phyloP scores from a whole-genome alignment of 2,797 vertebrate genomes.

The Halcyon chelicuti region DNA sequence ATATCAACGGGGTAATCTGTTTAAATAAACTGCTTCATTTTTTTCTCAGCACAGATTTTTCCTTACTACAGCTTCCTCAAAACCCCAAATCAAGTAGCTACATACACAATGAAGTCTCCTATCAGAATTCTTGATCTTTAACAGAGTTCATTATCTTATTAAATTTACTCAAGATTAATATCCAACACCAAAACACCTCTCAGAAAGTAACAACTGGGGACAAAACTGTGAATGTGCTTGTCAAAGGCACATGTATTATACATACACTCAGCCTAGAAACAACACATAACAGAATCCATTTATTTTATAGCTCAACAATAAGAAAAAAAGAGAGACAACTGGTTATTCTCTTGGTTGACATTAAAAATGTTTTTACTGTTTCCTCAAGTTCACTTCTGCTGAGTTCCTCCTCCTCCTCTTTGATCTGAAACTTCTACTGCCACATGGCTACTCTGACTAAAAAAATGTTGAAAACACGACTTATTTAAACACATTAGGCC shows the following conservation, averaged over 20 bases:
- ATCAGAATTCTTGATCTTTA: background rate
- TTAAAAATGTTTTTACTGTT: background rate
- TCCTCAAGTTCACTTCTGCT: background rate
- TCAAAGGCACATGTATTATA: background rate
- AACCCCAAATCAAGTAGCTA: background rate
- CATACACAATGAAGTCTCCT: background rate
- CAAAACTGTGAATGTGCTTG: background rate
- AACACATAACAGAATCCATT: background rate
- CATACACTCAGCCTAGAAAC: background rate
- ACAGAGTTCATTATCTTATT: background rate
- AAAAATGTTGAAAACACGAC: background rate
- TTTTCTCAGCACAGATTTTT: background rate
- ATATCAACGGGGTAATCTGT: background rate
- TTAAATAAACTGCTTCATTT: background rate
- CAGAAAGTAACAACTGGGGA: background rate
- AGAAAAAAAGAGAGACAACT: background rate
- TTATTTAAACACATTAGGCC: background rate
- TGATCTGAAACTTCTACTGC: background rate
- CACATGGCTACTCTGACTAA: background rate
- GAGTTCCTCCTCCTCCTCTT: background rate
- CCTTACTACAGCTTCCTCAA: background rate
- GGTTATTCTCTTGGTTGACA: background rate
- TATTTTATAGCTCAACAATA: background rate
- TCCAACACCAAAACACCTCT: background rate
- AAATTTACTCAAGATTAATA: background rate